A percentile compares a stretch with the other conserved stretches of the same genome.
phyloP scores from a whole-genome alignment of 2,888 invertebrate species.

The Sesamia inferens region DNA sequence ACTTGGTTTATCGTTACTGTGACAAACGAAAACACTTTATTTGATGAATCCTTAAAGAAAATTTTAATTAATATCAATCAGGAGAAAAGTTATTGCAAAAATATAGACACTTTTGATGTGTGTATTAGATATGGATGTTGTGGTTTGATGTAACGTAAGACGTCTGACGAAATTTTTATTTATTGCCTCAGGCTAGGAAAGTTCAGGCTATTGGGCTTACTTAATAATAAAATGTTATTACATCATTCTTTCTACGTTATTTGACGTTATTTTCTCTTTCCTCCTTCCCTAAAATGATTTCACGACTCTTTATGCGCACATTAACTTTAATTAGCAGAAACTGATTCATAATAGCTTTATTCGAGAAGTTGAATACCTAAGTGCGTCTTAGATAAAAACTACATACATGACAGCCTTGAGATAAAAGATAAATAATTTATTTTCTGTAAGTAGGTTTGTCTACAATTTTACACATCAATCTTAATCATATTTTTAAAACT shows the following conservation, averaged over 20 bases:
- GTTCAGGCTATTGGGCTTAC: not conserved
- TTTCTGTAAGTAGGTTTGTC: no score
- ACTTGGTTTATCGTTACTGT: no score
- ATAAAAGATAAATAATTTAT: no score
- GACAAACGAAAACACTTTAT: no score
- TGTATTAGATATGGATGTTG: not conserved
- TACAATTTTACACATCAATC: no score
- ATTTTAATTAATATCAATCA: no score
- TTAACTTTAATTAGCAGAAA: not conserved
- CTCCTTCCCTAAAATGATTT: not conserved
- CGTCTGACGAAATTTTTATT: not conserved
- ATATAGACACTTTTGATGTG: no score
- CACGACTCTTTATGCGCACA: constrained; percentile 2
- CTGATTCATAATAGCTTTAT: not conserved
- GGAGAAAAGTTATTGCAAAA: no score
- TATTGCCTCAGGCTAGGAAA: not conserved
- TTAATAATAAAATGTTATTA: not conserved
- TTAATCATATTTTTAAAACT: no score
- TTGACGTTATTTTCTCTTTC: not conserved
- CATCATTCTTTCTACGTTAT: not conserved
- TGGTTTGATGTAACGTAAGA: not conserved
- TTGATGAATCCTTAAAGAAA: no score
- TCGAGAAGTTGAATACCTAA: not conserved
- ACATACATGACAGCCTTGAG: not conserved
- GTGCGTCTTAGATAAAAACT: not conserved